Evolutionary conservation across 92 coral and sea anemone species (phyloP), one percentile per base, ranked within the genome.

Genomic region (Bergia puertoricense): DNA sequence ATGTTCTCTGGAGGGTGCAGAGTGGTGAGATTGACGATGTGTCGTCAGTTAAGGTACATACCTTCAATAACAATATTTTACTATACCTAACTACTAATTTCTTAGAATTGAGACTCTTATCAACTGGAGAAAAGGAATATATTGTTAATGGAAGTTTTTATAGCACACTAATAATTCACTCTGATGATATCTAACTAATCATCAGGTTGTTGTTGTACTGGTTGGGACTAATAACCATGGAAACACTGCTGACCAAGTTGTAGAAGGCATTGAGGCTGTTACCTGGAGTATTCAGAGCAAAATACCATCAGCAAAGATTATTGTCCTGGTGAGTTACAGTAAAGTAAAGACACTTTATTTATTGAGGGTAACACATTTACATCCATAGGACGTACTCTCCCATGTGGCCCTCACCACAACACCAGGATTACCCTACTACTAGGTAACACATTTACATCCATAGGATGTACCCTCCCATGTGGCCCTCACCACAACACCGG

Each of bases 1-100:
- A 95, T 56, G 89, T 95, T 2, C 86, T 97, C 16, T 97, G 99
- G 99, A 95, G 99, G 81, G 74, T 95, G 86, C 95, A 95, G 86
- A 92, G 95, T 91, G 99, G 98, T 6, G 99, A 97, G 87, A 86
- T 97, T 76, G 96, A 95, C 54, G 79, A 56, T 2, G 57, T 95
- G 1, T 85, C 59, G 3, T 54, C 86, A 36, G 94, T 98, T 3
- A 96, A 96, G 98, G 98, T 95, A 57, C 39, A 13, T 7, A 6
- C 39, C 3, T 4, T 37, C 41, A 72, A 8, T 72, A 72, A 76
- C 30, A 62, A 6, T 68, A n/a, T 68, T 40, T 30, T 68, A 22
- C 1, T 37, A 30, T 37, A 30, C 74, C 6, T 66, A 6, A 1
- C 7, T 0, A 1, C 7, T 0, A 69, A 38, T 11, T 14, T 6